Evolutionary conservation across 1,140 invertebrate species (phyloP).

Genomic region (Macrotrachela quadricornifera): DNA sequence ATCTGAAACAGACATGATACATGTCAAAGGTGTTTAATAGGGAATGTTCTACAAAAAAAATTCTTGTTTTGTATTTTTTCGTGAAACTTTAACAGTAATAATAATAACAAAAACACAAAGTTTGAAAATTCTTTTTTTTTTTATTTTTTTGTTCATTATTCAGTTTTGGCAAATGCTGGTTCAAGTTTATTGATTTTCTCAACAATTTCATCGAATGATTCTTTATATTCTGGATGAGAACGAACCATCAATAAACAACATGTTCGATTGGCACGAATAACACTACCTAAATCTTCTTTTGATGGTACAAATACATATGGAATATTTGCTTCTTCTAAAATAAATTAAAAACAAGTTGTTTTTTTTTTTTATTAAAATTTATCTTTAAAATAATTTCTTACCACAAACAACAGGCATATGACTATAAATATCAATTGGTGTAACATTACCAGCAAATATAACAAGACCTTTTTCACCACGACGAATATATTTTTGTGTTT

Average conservation of each 20-base stretch:
- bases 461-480: conserved; percentile 70
- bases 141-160: no score
- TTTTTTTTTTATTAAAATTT: no score
- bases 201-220: conserved; percentile 31
- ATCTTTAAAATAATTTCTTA: no score
- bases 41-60: no score
- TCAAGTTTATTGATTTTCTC: not conserved
- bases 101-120: no score
- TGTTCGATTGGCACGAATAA: conserved; percentile 63
- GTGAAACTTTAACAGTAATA: no score
- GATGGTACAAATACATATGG: conserved; percentile 69
- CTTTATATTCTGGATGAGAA: conserved; percentile 49
- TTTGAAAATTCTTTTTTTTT: no score
- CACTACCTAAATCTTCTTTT: conserved; percentile 57
- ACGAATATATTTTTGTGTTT: conserved; percentile 37
- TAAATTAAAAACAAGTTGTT: no score
- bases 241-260: conserved; percentile 63
- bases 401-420: conserved; percentile 70
- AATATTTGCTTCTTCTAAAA: conserved; percentile 54
- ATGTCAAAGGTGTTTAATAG: no score
- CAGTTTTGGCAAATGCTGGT: no score
- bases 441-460: conserved; percentile 78
- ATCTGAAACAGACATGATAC: no score
- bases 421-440: conserved; percentile 80
- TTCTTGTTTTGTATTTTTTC: no score